A percentile compares a stretch with the other conserved stretches of the same genome.
phyloP scores from a whole-genome alignment of 2,113 vertebrate genomes.

The Dromaius novaehollandiae region DNA sequence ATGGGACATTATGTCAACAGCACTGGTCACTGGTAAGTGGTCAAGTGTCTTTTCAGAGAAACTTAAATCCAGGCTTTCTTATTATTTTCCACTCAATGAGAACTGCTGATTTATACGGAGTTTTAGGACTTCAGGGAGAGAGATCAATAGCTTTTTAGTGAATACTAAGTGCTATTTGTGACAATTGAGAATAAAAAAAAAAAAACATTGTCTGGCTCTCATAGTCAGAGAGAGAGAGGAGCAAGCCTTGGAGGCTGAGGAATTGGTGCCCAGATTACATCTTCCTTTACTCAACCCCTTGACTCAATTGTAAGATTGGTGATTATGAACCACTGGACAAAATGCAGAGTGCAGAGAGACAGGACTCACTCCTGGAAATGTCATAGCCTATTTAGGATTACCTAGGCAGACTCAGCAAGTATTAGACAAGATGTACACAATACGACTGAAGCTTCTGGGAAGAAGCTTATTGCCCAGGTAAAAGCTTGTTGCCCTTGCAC shows the following conservation, averaged over 20 bases:
- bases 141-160: slow-evolving; percentile 54
- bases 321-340: not conserved
- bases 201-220: not conserved
- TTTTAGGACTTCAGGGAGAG: slow-evolving; percentile 27
- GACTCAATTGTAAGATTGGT: not conserved
- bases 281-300: not conserved
- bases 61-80: not conserved
- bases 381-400: not conserved
- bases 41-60: not conserved
- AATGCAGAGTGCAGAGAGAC: not conserved
- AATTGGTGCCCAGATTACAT: not conserved
- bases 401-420: not conserved
- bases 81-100: not conserved
- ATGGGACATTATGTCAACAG: not conserved
- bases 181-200: slow-evolving; percentile 8
- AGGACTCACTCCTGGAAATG: not conserved
- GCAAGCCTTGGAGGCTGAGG: not conserved
- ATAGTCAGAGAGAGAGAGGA: not conserved
- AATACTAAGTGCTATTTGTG: slow-evolving; percentile 25
- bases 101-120: slow-evolving; percentile 32
- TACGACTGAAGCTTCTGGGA: not conserved
- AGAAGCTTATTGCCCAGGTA: not conserved
- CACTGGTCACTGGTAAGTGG: not conserved
- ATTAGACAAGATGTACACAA: rapidly evolving
- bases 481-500: rapidly evolving